phyloP scores from a whole-genome alignment of 64 coral and sea anemone genomes.

The Acropora tenuis region DNA sequence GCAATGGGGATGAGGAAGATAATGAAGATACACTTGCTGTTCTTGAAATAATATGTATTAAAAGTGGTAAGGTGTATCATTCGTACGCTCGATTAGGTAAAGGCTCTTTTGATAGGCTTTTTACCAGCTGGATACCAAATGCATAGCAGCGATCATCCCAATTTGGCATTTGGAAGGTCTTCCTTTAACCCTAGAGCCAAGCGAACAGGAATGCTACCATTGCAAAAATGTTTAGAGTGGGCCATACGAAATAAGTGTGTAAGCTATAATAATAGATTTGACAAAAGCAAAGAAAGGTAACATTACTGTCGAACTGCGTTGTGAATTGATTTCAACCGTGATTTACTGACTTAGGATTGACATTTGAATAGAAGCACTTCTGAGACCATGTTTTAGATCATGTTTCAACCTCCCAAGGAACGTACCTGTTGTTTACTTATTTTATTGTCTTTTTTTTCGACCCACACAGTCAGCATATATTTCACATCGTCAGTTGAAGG shows the following conservation, averaged over 20 bases:
- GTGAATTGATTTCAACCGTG: too few species aligned
- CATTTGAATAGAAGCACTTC: too few species aligned
- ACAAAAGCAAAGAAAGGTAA: neutral
- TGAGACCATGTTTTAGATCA: too few species aligned
- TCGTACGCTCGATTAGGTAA: conserved; percentile 3
- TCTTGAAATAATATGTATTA: neutral
- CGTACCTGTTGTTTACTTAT: too few species aligned
- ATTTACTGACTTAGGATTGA: too few species aligned
- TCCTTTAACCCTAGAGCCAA: neutral
- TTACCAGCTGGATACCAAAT: neutral
- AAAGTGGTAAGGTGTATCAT: neutral
- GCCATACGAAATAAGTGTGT: neutral
- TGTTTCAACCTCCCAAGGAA: too few species aligned
- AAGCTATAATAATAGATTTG: conserved; percentile 7
- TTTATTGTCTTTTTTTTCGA: too few species aligned
- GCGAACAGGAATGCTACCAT: neutral
- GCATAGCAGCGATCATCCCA: neutral
- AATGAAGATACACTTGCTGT: neutral
- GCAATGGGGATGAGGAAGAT: neutral
- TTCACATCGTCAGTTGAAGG: too few species aligned
- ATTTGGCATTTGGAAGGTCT: too few species aligned
- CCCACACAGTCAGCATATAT: too few species aligned
- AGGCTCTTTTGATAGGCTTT: neutral
- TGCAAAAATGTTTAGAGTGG: neutral
- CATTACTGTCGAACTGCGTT: too few species aligned